A percentile compares a stretch with the other conserved stretches of the same genome.
phyloP scores from a whole-genome alignment of 2,113 vertebrate genomes.

The Phasianus colchicus region DNA sequence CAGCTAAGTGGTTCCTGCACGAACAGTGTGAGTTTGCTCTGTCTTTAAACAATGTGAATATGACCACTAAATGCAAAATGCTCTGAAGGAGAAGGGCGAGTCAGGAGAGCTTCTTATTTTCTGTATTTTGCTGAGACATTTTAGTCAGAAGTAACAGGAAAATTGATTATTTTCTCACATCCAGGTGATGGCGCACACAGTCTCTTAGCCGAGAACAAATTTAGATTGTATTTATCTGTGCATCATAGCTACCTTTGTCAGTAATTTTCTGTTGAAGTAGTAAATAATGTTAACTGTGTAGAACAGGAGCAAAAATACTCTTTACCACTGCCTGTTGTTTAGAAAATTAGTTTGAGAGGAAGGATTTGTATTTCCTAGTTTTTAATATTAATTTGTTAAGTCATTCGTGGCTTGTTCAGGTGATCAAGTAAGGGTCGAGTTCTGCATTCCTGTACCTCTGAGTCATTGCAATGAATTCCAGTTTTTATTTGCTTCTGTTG shows the following conservation, averaged over 20 bases:
- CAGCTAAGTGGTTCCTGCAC: neutral
- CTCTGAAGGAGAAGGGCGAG: neutral
- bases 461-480: constrained; percentile 12
- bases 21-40: accelerated
- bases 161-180: neutral
- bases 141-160: neutral
- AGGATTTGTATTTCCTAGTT: neutral
- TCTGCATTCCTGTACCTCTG: neutral
- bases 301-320: neutral
- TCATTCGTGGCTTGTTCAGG: neutral
- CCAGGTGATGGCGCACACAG: neutral
- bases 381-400: neutral
- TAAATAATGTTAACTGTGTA: neutral
- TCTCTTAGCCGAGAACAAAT: neutral
- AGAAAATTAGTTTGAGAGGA: neutral
- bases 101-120: neutral
- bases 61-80: neutral
- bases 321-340: neutral
- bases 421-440: neutral
- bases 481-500: constrained; percentile 23
- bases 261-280: neutral
- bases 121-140: neutral
- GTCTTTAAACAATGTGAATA: neutral
- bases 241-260: neutral
- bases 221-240: neutral